phyloP scores from a whole-genome alignment of 2,797 vertebrate species.

The Lindbergichthys nudifrons region DNA sequence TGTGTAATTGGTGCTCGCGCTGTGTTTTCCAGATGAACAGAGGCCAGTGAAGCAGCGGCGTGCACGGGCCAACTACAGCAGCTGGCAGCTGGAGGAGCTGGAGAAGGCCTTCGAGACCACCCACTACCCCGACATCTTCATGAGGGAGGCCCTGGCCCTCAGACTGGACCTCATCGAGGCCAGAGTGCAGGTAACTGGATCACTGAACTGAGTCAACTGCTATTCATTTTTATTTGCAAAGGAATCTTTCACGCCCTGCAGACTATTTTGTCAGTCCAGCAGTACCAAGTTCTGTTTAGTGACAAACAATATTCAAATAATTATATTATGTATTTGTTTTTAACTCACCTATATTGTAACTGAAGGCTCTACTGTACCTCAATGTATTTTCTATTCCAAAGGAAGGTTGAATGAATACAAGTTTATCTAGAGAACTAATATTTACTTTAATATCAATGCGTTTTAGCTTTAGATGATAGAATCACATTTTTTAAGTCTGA shows the following conservation, averaged over 20 bases:
- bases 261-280: not conserved
- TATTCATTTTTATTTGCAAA: conserved; percentile 8
- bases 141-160: conserved; percentile 89
- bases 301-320: not conserved
- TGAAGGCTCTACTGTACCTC: too few relatives aligned
- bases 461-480: not conserved
- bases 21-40: conserved; percentile 87
- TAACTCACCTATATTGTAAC: too few relatives aligned
- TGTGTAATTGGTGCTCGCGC: conserved; percentile 83
- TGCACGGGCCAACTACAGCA: conserved; percentile 91
- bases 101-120: conserved; percentile 89
- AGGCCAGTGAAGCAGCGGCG: conserved; percentile 90
- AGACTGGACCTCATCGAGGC: conserved; percentile 90
- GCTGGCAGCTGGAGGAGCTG: conserved; percentile 91
- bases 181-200: conserved; percentile 84
- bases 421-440: not conserved
- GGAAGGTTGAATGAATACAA: not conserved
- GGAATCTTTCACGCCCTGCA: not conserved
- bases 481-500: not conserved
- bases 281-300: not conserved
- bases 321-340: not conserved
- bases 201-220: not conserved
- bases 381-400: too few relatives aligned
- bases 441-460: not conserved
- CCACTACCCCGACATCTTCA: conserved; percentile 90